Evolutionary conservation across 2,797 vertebrate genomes (phyloP), one percentile per base, ranked within the genome.

Genomic region (Microhierax caerulescens): DNA sequence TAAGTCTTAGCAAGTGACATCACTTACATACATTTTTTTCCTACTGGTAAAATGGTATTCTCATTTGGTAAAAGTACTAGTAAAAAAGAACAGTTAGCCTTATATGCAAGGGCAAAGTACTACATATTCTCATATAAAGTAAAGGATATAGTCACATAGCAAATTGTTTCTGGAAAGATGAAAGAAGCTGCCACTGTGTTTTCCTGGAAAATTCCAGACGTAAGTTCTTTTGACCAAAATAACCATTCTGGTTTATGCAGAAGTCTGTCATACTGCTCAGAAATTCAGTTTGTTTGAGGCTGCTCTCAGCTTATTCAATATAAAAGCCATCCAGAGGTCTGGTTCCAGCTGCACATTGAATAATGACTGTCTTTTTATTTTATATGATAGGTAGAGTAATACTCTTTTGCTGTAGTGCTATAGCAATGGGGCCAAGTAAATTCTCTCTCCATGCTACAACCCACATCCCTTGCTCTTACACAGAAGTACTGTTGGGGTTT

Each of bases 261-360:
- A 65, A 43, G 36, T 50, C 72, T 69, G 32, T 85, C 60, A 57
- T 24, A 20, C 32, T 60, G 60, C 88, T 73, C 50, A 73, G 60
- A 91, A 95, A 88, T 91, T 64, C 50, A 59, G 65, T 77, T 93
- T 91, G 59, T 85, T 39, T 81, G 88, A 77, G 70, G 45, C 84
- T 50, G 16, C 75, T 73, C 50, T 63, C 32, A 43, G 34, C 60
- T 91, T 81, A 88, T 85, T 85, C 54, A 39, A 50, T 88, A 73
- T 67, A 84, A 77, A 88, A 64, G 63, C 45, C 39, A 73, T 74
- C n/a, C 50, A 53, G 70, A 93, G 45, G 39, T 72, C 70, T 64
- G 45, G 19, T 77, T 64, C 60, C 88, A 76, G 78, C 65, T 74
- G 43, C 50, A 28, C n/a, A 13, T 32, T 36, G 50, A 68, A 64